Evolutionary conservation across 30 jellyfish, hydroid and myxozoan genomes (phyloP).

Genomic region (Cassiopea andromeda): DNA sequence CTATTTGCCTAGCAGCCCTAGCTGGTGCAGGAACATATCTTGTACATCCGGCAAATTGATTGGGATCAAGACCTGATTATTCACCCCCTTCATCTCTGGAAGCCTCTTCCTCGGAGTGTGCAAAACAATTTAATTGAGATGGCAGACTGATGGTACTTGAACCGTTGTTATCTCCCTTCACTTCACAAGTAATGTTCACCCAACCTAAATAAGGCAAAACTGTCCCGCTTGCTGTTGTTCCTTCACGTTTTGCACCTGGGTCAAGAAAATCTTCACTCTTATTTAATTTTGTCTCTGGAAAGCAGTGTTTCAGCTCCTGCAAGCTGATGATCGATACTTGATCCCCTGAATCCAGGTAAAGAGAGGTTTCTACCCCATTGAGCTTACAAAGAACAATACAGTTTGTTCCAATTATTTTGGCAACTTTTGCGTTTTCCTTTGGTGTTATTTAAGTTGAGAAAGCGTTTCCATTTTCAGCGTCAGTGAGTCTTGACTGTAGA

Average conservation of each 20-base stretch:
- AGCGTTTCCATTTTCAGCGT: not conserved
- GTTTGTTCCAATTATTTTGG: conserved; percentile 4
- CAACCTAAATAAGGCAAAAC: conserved; percentile 41
- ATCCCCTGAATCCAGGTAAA: conserved; percentile 43
- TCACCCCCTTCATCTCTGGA: no score
- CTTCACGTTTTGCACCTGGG: conserved; percentile 30
- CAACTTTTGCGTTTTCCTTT: conserved; percentile 1
- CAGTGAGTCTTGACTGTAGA: not conserved
- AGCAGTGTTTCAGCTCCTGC: conserved; percentile 1
- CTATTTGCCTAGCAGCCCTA: not conserved
- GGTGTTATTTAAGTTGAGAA: conserved; percentile 3
- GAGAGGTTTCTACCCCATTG: conserved; percentile 24
- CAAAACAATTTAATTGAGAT: no score
- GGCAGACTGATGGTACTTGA: not conserved
- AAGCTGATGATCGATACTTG: conserved; percentile 49
- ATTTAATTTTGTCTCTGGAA: not conserved
- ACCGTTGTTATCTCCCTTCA: not conserved
- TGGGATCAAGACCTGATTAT: no score
- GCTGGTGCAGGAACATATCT: not conserved
- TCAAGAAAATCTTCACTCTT: conserved; percentile 39
- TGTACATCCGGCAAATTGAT: no score
- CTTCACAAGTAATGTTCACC: conserved; percentile 8
- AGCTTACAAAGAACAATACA: conserved; percentile 11
- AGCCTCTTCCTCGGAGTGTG: no score
- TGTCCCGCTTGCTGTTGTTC: conserved; percentile 37